Evolutionary conservation across 2,113 vertebrate species (phyloP), one percentile per base, ranked within the genome.

Genomic region (Prochilodus magdalenae): DNA sequence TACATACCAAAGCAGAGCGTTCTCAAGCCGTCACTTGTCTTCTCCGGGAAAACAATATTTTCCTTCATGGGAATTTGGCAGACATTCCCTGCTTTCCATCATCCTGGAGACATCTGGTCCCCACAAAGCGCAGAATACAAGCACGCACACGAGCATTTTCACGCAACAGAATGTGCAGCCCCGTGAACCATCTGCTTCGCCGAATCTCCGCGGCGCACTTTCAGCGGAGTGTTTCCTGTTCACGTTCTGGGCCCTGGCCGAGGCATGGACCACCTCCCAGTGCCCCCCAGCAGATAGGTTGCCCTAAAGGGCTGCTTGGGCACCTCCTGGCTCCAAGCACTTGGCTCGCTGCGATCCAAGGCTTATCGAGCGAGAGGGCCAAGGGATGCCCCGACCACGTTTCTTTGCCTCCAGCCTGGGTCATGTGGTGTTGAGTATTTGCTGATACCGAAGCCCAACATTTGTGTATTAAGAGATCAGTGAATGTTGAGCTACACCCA

Each of bases 141-240:
- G 27, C 47, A 4, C 30, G 22, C 40, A 29, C 79, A 63, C n/a
- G 44, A 18, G 29, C 57, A 29, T 36, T 30, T 60, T 27, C 26
- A 10, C 36, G 72, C 29, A 60, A 65, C 81, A 79, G 27, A 60
- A 13, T 20, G 36, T 73, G 69, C 81, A 78, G 30, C 69, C 63
- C 76, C 33, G 36, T 8, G 67, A 73, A 44, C 79, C 69, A 51
- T 73, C 79, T 69, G 74, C 49, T 72, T 75, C 30, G 30, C 51
- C 24, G 33, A 49, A 49, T 65, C 47, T 74, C 27, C 5, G 22
- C 51, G 70, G 79, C 71, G 40, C 66, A 72, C 27, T 70, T 70
- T 67, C 15, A 77, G 69, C 30, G 27, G 62, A 30, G 65, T 78
- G 59, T 51, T 82, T 77, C 77, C 66, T 81, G 74, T 44, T 16